These are phyloP conservation scores for Etheostoma nigrum DNA, from an alignment of 2,797 vertebrate genomes.

Conservation along the genomic window DNA sequence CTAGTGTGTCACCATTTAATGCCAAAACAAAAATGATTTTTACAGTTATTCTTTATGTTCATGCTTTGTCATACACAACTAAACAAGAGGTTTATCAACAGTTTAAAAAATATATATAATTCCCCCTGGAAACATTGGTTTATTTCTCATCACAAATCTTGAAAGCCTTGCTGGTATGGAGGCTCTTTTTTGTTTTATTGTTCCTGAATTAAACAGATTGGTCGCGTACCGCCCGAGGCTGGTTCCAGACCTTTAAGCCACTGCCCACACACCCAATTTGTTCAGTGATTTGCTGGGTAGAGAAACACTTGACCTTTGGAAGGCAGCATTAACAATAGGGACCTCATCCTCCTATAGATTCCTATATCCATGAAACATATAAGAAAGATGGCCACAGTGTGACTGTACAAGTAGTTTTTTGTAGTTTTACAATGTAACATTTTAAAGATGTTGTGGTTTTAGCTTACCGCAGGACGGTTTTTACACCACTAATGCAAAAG, in stretches of 20 bases:
- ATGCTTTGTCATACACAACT: background rate
- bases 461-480: background rate
- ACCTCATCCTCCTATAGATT: background rate
- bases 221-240: background rate
- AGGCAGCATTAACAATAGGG: background rate
- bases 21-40: background rate
- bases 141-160: background rate
- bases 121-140: background rate
- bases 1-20: background rate
- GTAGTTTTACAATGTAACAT: background rate
- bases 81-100: background rate
- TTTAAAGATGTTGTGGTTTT: background rate
- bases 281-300: background rate
- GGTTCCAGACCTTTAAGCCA: background rate
- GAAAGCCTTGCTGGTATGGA: background rate
- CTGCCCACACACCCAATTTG: background rate
- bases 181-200: conserved; percentile 4
- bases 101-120: background rate
- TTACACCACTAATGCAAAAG: background rate
- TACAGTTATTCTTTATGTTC: background rate
- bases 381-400: background rate
- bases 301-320: background rate
- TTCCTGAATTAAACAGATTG: background rate
- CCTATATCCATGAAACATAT: background rate
- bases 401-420: background rate